These are phyloP conservation scores for Aspidoscelis tigris DNA, from an alignment of 2,113 vertebrate species.

Conservation along the genomic window DNA sequence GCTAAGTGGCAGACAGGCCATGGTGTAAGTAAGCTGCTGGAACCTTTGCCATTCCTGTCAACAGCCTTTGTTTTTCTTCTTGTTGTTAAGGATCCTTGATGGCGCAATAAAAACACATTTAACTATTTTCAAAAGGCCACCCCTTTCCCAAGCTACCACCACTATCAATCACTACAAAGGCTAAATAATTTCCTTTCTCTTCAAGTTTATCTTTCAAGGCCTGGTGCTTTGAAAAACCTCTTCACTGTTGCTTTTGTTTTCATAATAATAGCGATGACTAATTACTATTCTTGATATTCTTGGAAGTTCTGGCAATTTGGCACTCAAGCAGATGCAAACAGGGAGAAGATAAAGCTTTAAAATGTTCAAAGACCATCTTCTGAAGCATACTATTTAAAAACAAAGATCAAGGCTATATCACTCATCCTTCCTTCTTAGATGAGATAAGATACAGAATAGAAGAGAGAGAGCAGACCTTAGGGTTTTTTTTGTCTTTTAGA, in stretches of 20 bases:
- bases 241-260: conserved; percentile 41
- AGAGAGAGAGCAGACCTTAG: conserved; percentile 31
- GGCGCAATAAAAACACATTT: too few species aligned
- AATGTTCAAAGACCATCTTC: conserved; percentile 32
- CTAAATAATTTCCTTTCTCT: neutral
- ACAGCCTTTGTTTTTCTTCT: too few species aligned
- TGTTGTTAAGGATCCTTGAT: too few species aligned
- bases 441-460: conserved; percentile 36
- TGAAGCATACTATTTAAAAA: conserved; percentile 32
- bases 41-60: too few species aligned
- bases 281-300: conserved; percentile 54
- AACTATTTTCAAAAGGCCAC: too few species aligned
- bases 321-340: conserved; percentile 33
- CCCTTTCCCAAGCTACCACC: too few species aligned
- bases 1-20: too few species aligned
- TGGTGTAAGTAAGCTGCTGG: too few species aligned
- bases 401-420: conserved; percentile 46
- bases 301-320: conserved; percentile 41
- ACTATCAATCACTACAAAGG: neutral
- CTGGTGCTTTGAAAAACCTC: neutral
- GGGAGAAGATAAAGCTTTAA: conserved; percentile 41
- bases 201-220: neutral
- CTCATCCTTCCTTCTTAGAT: conserved; percentile 53
- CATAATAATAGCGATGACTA: conserved; percentile 42
- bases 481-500: neutral